Evolutionary conservation across 2,113 vertebrate species (phyloP), one percentile per base, ranked within the genome.

Genomic region (Butastur rufipennis): DNA sequence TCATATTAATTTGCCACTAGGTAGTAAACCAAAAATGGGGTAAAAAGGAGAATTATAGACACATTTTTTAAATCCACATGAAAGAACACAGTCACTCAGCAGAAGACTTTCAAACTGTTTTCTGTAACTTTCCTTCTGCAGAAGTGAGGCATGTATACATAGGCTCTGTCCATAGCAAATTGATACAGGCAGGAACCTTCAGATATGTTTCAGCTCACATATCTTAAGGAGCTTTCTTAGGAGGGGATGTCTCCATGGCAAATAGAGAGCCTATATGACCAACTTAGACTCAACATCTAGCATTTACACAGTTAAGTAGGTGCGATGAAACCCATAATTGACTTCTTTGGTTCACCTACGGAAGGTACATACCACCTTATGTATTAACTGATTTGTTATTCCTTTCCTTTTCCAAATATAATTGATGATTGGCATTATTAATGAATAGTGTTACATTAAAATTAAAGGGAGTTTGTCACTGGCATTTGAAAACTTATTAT

Each of bases 71-170:
- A 92, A 56, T 68, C 4, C 23, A 26, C 5, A 10, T 42, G 48
- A 45, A 59, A 85, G 7, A 6, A 63, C 2, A 36, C 7, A 66
- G 22, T n/a, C 14, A n/a, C 11, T 67, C 15, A 65, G 17, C 6
- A 27, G 3, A 55, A 62, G 13, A 18, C 3, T 65, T 79, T 72
- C 5, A n/a, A 71, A 2, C 18, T 29, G 6, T 63, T 81, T 71
- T 58, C 11, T 50, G 0, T 52, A 52, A 50, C 20, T 47, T 58
- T 7, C 14, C 18, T 79, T 81, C 27, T 58, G 13, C 22, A 71
- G 29, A 81, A 71, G 1, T 17, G 10, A 61, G 4, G 2, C 0
- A 0, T 52, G 10, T 36, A 17, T n/a, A 72, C 15, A 16, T 73
- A 31, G n/a, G 5, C 3, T n/a, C 20, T 40, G 3, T 20, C 40